A percentile compares a stretch with the other conserved stretches of the same genome.
Conservation (phyloP, 1,140 invertebrate genomes). For the Tenebrio molitor region DNA sequence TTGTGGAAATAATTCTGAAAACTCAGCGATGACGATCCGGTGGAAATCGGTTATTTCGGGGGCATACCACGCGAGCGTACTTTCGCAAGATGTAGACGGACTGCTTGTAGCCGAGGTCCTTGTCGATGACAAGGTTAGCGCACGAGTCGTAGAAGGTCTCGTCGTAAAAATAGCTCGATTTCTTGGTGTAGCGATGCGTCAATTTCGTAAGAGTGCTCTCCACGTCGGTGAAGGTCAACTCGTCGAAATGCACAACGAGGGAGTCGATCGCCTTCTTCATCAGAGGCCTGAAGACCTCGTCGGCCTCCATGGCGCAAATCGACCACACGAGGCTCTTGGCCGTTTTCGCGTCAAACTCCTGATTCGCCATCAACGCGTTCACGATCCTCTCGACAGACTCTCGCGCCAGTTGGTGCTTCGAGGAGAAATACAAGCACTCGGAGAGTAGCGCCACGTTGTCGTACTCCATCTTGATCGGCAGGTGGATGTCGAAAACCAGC, state of each 20-base stretch:
- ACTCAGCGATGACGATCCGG: too few relatives aligned
- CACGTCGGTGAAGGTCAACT: constrained; percentile 67
- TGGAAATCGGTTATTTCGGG: constrained; percentile 28
- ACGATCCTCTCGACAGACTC: constrained; percentile 68
- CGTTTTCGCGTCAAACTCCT: constrained; percentile 64
- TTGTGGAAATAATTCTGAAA: constrained; percentile 70
- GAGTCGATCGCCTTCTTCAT: constrained; percentile 67
- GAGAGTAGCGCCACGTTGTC: constrained; percentile 68
- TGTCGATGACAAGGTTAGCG: constrained; percentile 67
- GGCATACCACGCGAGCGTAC: constrained; percentile 69
- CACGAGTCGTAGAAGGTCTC: constrained; percentile 70
- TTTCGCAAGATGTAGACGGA: constrained; percentile 67
- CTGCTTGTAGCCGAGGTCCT: constrained; percentile 69
- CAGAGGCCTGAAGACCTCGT: constrained; percentile 66
- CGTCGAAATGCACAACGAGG: constrained; percentile 65
- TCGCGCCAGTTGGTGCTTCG: constrained; percentile 67
- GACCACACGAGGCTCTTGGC: constrained; percentile 70
- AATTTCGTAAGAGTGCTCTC: constrained; percentile 67
- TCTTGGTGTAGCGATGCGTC: constrained; percentile 64
- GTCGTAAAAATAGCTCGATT: constrained; percentile 70
- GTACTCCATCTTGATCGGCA: constrained; percentile 70
- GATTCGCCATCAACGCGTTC: constrained; percentile 65
- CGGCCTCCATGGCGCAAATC: constrained; percentile 65
- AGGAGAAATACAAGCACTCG: constrained; percentile 70
- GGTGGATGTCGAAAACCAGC: constrained; percentile 73